phyloP scores from a whole-genome alignment of 2,797 vertebrate genomes.

The Phyllotis vaccarum region DNA sequence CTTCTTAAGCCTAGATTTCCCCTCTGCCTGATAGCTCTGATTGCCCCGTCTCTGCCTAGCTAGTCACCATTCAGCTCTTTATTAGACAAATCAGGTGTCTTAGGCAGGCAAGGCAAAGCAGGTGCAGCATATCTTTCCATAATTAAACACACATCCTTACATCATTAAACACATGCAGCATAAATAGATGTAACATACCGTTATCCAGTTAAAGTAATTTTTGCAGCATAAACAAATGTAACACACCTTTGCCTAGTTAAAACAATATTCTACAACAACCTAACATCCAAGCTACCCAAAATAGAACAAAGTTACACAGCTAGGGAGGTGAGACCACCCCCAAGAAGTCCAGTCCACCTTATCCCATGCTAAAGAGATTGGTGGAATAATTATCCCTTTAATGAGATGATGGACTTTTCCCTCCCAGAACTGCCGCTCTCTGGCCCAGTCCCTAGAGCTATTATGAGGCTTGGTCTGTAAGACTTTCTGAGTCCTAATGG shows the following conservation, averaged over 20 bases:
- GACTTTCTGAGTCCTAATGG: background rate
- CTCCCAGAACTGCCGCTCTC: background rate
- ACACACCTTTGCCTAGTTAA: background rate
- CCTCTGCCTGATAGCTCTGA: background rate
- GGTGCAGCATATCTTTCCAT: background rate
- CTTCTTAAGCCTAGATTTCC: background rate
- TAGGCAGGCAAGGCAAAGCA: background rate
- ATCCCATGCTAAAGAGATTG: background rate
- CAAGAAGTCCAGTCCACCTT: background rate
- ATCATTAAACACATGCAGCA: background rate
- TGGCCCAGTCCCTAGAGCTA: background rate
- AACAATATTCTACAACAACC: background rate
- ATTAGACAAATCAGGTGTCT: background rate
- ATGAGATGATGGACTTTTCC: background rate
- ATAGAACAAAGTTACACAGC: background rate
- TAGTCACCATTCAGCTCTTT: background rate
- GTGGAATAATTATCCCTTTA: background rate
- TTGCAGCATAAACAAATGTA: background rate
- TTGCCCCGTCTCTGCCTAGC: background rate
- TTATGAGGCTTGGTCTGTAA: background rate
- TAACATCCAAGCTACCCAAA: background rate
- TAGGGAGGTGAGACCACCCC: background rate
- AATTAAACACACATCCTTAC: background rate
- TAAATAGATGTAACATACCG: background rate
- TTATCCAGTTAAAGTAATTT: background rate